These are phyloP conservation scores for Psilopogon haemacephalus DNA, from an alignment of 2,113 vertebrate species.

Conservation along the genomic window DNA sequence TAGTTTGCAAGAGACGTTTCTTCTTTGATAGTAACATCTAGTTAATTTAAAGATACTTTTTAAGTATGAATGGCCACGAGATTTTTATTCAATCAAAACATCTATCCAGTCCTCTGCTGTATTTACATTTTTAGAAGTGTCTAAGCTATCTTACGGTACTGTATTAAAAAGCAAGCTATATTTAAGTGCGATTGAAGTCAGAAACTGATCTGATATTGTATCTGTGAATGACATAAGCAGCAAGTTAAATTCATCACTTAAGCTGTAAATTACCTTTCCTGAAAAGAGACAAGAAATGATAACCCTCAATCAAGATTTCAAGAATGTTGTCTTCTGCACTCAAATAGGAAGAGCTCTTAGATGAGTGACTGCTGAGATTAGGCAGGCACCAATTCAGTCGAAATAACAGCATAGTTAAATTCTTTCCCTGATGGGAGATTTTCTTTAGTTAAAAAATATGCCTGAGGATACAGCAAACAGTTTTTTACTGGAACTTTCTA, in stretches of 20 bases:
- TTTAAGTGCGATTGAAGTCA: background rate
- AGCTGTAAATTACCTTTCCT: background rate
- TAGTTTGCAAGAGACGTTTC: background rate
- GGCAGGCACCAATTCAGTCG: background rate
- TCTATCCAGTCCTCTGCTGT: background rate
- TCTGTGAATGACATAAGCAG: background rate
- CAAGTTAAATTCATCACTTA: background rate
- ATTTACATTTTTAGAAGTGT: background rate
- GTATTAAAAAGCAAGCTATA: background rate
- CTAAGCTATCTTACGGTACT: background rate
- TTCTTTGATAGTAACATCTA: background rate
- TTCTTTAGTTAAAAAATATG: background rate
- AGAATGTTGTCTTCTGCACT: background rate
- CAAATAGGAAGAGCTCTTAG: background rate
- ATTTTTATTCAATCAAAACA: background rate
- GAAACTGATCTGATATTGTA: background rate
- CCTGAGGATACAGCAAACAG: background rate
- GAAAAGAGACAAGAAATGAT: background rate
- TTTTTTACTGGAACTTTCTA: slow-evolving; percentile 34
- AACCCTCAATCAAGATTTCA: background rate
- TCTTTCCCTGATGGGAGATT: background rate
- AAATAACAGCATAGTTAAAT: background rate
- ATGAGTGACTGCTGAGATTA: background rate
- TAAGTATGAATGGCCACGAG: background rate
- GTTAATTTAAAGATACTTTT: background rate